A percentile compares a stretch with the other conserved stretches of the same genome.
Evolutionary conservation across 1,140 invertebrate genomes (phyloP).

Genomic region (Streblospio benedicti): DNA sequence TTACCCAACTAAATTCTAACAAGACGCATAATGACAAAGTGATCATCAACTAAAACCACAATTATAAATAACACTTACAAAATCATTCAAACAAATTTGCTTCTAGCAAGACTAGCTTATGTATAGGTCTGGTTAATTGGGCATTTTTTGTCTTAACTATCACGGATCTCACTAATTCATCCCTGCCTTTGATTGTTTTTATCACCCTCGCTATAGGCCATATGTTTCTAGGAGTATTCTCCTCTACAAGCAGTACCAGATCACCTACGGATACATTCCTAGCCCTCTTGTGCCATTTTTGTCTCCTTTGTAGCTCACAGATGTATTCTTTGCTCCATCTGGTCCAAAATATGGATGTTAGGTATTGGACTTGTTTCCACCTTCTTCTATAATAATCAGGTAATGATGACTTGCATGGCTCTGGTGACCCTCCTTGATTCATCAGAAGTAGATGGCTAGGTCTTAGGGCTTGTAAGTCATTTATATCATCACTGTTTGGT

Average conservation of each 20-base stretch:
- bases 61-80: too few species aligned
- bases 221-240: slow-evolving; percentile 10
- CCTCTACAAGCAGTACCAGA: slow-evolving; percentile 22
- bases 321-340: slow-evolving; percentile 23
- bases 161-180: too few species aligned
- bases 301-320: slow-evolving; percentile 14
- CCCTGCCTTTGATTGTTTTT: too few species aligned
- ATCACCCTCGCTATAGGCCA: slow-evolving; percentile 18
- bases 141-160: too few species aligned
- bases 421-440: neutral
- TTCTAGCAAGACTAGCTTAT: too few species aligned
- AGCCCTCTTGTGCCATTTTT: slow-evolving; percentile 19
- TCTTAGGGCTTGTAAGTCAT: neutral
- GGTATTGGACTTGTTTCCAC: slow-evolving; percentile 26
- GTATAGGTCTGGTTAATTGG: too few species aligned
- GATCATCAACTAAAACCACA: too few species aligned
- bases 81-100: too few species aligned
- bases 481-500: neutral
- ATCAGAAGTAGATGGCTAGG: neutral
- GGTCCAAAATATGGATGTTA: slow-evolving; percentile 23
- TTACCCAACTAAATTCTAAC: too few species aligned
- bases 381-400: neutral
- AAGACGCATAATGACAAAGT: too few species aligned
- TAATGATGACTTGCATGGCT: neutral
- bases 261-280: slow-evolving; percentile 20